These are phyloP conservation scores for Diachasma alloeum DNA, from an alignment of 1,140 invertebrate species.

Conservation along the genomic window DNA sequence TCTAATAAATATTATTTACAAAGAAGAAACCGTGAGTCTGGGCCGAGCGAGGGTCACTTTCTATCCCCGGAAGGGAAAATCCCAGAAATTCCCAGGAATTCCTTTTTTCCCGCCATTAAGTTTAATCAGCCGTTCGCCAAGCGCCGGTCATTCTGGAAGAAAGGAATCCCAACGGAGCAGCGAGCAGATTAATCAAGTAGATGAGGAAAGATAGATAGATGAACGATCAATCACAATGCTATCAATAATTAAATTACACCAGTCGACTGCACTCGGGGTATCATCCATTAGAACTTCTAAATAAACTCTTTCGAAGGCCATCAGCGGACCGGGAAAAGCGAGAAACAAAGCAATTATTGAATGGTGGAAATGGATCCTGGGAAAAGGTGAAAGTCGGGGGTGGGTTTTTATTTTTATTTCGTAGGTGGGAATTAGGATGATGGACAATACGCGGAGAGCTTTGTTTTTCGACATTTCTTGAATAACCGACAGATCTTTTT, in stretches of 20 bases:
- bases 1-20: slow-evolving; percentile 64
- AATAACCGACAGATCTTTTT: no score
- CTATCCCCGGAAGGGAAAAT: neutral
- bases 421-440: no score
- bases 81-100: neutral
- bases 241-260: slow-evolving; percentile 10
- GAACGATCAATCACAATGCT: slow-evolving; percentile 10
- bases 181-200: neutral
- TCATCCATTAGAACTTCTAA: neutral
- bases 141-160: neutral
- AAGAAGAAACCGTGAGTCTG: slow-evolving; percentile 34
- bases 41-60: neutral
- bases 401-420: no score
- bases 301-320: neutral
- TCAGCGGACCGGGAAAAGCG: neutral
- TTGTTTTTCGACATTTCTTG: no score
- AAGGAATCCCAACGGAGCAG: neutral
- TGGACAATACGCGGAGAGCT: no score
- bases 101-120: neutral
- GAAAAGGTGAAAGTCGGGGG: neutral
- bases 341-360: neutral
- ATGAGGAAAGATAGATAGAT: neutral
- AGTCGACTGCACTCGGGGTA: neutral
- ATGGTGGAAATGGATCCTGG: neutral
- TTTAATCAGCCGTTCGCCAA: neutral